Conservation (phyloP, 2,113 vertebrate species). For the Xenopus borealis region DNA sequence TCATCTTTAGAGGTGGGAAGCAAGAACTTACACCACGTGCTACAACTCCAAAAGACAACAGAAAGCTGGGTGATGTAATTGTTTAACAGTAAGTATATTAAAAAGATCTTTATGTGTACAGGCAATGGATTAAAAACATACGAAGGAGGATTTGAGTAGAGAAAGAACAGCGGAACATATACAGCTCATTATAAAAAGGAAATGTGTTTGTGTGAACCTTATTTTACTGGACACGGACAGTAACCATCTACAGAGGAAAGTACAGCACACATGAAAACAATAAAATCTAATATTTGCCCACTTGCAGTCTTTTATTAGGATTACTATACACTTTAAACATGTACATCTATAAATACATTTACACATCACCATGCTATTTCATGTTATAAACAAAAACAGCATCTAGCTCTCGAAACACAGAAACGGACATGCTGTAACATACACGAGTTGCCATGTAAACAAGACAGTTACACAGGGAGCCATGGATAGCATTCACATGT, state of each 20-base stretch:
- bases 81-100: background rate
- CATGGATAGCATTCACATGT: slow-evolving; percentile 16
- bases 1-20: too few species aligned
- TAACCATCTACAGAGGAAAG: background rate
- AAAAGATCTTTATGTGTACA: background rate
- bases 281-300: slow-evolving; percentile 2
- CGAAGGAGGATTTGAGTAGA: background rate
- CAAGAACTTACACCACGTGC: too few species aligned
- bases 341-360: slow-evolving; percentile 24
- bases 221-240: too few species aligned
- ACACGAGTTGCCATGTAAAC: slow-evolving; percentile 24
- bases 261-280: background rate
- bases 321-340: slow-evolving; percentile 29
- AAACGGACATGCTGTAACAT: slow-evolving; percentile 28
- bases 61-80: too few species aligned
- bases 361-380: slow-evolving; percentile 18
- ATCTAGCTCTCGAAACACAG: slow-evolving; percentile 23
- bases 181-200: background rate
- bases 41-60: too few species aligned
- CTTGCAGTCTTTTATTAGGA: slow-evolving; percentile 9
- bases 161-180: background rate
- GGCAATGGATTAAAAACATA: background rate
- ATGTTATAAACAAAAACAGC: slow-evolving; percentile 26
- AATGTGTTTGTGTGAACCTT: too few species aligned
- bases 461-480: slow-evolving; percentile 9